Base-by-base conservation (phyloP, 1,140 invertebrate species). In the Tetramorium parvispinum region DNA sequence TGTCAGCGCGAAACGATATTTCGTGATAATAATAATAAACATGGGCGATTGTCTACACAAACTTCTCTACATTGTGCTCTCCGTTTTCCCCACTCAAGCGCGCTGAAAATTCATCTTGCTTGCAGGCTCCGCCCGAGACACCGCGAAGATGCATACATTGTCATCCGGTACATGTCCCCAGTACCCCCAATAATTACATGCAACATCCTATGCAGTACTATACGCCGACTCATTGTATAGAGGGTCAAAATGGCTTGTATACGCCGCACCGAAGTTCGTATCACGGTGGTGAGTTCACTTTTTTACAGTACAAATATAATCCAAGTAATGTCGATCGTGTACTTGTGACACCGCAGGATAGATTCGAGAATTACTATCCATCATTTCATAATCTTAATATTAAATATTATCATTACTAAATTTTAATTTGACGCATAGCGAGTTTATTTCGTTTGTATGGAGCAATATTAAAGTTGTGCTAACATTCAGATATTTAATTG, bases 71-170 rank as follows among this genome's bases (percentile, higher is more conserved):
- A 59, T 59, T 55, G 37, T 32, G 18, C 40, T 53, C 13, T 5
- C 46, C 46, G 6, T 51, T 63, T 68, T 24, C 51, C 32, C 11
- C 18, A 16, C 53, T 66, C 21, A 57, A 73, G 11, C 21, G 68
- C 68, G 37, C 59, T 59, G 53, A 73, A 83, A 75, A 83, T 85
- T 82, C 37, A 63, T 87, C 86, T 87, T 85, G 81, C 77, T 92
- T 89, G 37, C 87, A 94, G 92, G 89, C 75, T 40, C 86, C 87
- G 85, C 91, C 91, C 86, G 94, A 94, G 87, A 93, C 93, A 82
- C 94, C 94, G 71, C 85, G 93, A 91, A 92, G 94, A 91, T 94
- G 94, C 87, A 91, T 93, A 82, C 93, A 94, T 88, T 95, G 94
- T 88, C 93, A 94, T 86, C 93, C 94, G 8, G 83, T 94, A 83